Conservation (phyloP, 2,888 invertebrate genomes). For the Panorpa germanica region DNA sequence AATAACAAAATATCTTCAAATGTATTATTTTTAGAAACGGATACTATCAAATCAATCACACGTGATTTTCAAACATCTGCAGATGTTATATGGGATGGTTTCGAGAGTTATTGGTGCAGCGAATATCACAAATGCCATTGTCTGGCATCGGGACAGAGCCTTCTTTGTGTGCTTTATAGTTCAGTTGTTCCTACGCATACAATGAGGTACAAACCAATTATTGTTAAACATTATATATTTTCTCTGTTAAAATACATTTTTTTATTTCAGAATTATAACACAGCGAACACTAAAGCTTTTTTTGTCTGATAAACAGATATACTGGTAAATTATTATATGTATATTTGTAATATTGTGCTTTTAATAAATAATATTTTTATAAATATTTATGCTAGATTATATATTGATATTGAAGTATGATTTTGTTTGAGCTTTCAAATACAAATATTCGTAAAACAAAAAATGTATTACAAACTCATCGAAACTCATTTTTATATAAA, state of each 20-base stretch:
- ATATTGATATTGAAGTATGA: too few relatives aligned
- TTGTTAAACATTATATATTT: conserved; percentile 8
- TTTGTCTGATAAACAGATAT: conserved; percentile 43
- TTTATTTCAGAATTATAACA: conserved; percentile 34
- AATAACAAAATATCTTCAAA: too few relatives aligned
- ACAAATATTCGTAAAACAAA: too few relatives aligned
- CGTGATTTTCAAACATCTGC: too few relatives aligned
- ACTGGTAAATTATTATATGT: conserved; percentile 48
- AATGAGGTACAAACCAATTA: conserved; percentile 30
- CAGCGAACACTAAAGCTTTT: conserved; percentile 42
- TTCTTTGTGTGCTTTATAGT: conserved; percentile 55
- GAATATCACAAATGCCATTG: conserved; percentile 79
- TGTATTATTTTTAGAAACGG: too few relatives aligned
- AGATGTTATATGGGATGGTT: conserved; percentile 22
- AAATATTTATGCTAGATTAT: background rate
- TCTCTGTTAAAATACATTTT: conserved; percentile 8
- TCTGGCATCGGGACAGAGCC: conserved; percentile 38
- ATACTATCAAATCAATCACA: too few relatives aligned
- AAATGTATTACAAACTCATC: too few relatives aligned
- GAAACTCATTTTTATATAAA: too few relatives aligned
- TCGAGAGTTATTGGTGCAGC: conserved; percentile 65
- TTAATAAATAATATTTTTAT: background rate
- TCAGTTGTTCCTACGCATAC: conserved; percentile 56
- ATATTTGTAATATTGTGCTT: too few relatives aligned
- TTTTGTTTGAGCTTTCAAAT: too few relatives aligned